Evolutionary conservation across 2,797 vertebrate genomes (phyloP), one percentile per base, ranked within the genome.

Genomic region (Poeciliopsis presidionis): DNA sequence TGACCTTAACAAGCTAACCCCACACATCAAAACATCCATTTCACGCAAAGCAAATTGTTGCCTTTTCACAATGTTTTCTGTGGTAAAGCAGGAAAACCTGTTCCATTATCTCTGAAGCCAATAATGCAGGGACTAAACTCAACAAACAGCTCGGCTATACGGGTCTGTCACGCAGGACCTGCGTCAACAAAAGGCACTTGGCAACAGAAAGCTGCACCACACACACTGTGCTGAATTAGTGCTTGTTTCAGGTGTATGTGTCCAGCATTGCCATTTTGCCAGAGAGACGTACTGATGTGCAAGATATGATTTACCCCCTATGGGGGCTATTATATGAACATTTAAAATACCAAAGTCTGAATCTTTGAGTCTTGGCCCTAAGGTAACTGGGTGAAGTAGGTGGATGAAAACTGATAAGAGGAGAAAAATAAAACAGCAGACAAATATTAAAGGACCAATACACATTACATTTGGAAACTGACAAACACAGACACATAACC

Each of bases 101-200:
- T 85, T 89, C 87, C 82, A 89, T 91, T 91, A 91, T 93, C 91
- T 88, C 81, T 86, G 51, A 70, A 84, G 87, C 87, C 92, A 84
- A 77, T 73, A 77, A 77, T 74, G 84, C 89, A 74, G 55, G 79
- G 78, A 83, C 86, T 79, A 86, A 84, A 89, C 76, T 87, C 78
- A 5, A 79, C 85, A 92, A 92, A 93, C 88, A 84, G 80, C 87
- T 75, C 18, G 55, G 88, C 83, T 87, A 84, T 82, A 81, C 86
- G 89, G 84, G 82, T 74, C 80, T 83, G 86, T 90, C 88, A 92
- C 82, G 80, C 82, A 67, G 75, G 82, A 84, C 59, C 83, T 82
- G 84, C 85, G 86, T 91, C 88, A 92, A 92, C 88, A 93, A 72
- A 43, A 87, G 74, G 79, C 81, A 85, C 82, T 89, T 89, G 85